Base-by-base conservation (phyloP, 2,888 invertebrate species). In the Tuberolachnus salignus region DNA sequence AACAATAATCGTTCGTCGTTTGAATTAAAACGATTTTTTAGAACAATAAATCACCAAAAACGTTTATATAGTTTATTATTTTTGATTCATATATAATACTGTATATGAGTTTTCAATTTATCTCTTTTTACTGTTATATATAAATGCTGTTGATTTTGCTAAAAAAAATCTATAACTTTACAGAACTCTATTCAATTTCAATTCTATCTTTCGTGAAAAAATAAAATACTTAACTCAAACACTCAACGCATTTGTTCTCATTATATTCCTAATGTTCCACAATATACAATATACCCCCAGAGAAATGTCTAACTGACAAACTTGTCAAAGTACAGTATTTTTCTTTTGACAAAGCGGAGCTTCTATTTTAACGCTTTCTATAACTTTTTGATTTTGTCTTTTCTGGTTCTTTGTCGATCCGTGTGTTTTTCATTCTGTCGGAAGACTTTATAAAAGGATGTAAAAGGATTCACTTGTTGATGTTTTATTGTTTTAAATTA, bases 291-390 rank as follows among this genome's bases (percentile, higher is more conserved):
- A 66, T 21, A 49, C 26, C 55, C 21, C 69, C 14, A 16, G 53
- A 70, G 55, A 70, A 42, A 44, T 49, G 14, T 66, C 23, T 66
- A 9, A 55, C 34, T 53, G 21, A 55, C 13, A 55, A 70, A 42
- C 21, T 70, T 70, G 16, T 55, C 34, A 42, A 70, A 34, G 53
- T 21, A 21, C 3, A 16, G 26, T 67, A 21, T 70, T 70, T 44
- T 70, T 4, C 53, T 53, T 26, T 44, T 55, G 21, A 21, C 34
- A 69, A 63, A 63, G n/a, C 51, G 49, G 49, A 49, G 66, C 66
- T 66, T 66, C 66, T 42, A 55, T 55, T 55, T 70, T 21, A 69
- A 53, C 42, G 34, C 53, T 19, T 69, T 66, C 46, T 49, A 69
- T 69, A 42, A 26, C 19, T 34, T 69, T 53, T 69, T 19, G 46